Conservation (phyloP, 23 tunicate species). For the Styela clava region DNA sequence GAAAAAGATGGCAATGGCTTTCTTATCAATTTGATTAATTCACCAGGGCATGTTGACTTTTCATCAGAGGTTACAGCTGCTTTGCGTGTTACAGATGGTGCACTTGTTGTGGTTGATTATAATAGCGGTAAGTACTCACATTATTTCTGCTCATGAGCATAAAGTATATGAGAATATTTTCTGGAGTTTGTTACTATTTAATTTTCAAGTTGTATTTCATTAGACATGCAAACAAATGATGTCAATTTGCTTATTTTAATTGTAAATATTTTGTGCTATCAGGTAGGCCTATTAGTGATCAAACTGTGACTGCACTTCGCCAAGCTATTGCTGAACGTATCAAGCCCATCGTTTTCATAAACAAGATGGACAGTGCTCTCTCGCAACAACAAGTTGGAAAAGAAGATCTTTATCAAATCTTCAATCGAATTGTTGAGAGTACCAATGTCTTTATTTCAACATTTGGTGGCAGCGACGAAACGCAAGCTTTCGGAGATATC, state of each 20-base stretch:
- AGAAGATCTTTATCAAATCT: slow-evolving; percentile 91
- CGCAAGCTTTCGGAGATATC: slow-evolving; percentile 15
- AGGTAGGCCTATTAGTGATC: slow-evolving; percentile 95
- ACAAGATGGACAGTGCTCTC: slow-evolving; percentile 99
- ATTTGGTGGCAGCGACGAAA: slow-evolving; percentile 30
- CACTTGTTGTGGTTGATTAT: slow-evolving; percentile 95
- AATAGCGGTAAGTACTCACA: slow-evolving; percentile 63
- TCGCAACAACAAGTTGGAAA: slow-evolving; percentile 73
- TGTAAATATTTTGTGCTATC: too few species aligned
- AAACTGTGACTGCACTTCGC: slow-evolving; percentile 94
- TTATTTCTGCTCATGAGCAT: too few species aligned
- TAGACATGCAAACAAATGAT: too few species aligned
- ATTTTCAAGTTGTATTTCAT: too few species aligned
- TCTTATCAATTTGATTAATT: slow-evolving; percentile 89
- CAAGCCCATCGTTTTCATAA: slow-evolving; percentile 96
- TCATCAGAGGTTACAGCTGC: slow-evolving; percentile 99
- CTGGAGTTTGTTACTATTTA: too few species aligned
- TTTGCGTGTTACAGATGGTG: slow-evolving; percentile 98
- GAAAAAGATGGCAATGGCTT: slow-evolving; percentile 85
- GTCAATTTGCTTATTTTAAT: too few species aligned
- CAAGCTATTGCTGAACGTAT: slow-evolving; percentile 95
- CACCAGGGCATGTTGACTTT: slow-evolving; percentile 98
- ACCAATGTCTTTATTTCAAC: slow-evolving; percentile 96
- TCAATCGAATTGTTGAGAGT: slow-evolving; percentile 88
- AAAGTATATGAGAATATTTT: too few species aligned